These are phyloP conservation scores for Limnephilus auricula DNA, from an alignment of 2,888 invertebrate genomes.

Conservation along the genomic window DNA sequence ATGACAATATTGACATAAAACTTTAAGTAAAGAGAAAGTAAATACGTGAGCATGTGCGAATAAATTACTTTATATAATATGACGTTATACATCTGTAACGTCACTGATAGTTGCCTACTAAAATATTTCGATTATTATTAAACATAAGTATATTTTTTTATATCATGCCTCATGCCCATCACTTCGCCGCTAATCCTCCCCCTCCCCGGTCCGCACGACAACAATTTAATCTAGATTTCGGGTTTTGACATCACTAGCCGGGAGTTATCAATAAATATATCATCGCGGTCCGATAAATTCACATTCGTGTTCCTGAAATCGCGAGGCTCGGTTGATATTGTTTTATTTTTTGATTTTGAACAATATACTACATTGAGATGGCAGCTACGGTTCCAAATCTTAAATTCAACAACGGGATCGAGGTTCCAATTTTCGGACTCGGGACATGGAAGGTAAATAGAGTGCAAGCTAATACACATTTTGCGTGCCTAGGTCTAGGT, in stretches of 20 bases:
- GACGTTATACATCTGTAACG: too few relatives aligned
- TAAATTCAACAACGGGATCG: conserved; percentile 77
- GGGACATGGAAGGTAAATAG: conserved; percentile 82
- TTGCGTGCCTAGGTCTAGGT: too few relatives aligned
- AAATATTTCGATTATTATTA: background rate
- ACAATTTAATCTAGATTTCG: background rate
- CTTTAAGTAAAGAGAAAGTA: too few relatives aligned
- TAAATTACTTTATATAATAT: background rate
- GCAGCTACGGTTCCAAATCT: conserved; percentile 72
- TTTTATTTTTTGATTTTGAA: background rate
- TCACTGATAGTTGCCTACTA: too few relatives aligned
- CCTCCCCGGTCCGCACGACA: too few relatives aligned
- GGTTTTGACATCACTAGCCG: background rate
- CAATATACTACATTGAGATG: conserved; percentile 61
- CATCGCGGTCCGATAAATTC: background rate
- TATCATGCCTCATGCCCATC: background rate
- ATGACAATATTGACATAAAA: background rate
- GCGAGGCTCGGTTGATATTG: background rate
- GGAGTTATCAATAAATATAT: background rate
- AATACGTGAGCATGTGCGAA: background rate
- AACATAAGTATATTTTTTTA: too few relatives aligned
- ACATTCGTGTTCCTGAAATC: background rate
- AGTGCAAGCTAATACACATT: background rate
- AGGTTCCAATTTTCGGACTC: conserved; percentile 80
- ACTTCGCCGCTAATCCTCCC: background rate